Base-by-base conservation (phyloP, 2,113 vertebrate species). In the Alectura lathami region DNA sequence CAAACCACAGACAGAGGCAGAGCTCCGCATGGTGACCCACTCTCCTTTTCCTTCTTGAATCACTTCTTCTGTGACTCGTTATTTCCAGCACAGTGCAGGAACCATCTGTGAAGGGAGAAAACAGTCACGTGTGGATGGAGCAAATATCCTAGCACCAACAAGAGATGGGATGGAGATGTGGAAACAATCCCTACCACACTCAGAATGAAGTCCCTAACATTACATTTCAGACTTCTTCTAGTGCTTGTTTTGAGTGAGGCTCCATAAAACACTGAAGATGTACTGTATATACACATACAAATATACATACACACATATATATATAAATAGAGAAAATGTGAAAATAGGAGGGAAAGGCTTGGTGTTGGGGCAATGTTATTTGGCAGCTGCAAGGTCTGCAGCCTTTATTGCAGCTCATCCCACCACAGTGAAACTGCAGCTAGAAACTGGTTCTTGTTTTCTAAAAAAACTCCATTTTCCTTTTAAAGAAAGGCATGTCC, bases 401-500 rank as follows among this genome's bases (percentile, higher is more conserved):
- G 6, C 15, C 56, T 72, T 29, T 40, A 45, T 24, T 79, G 51
- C 42, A 78, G 40, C 23, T 84, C 36, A 72, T 48, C 24, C 43
- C 27, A 72, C 3, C 56, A 75, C 56, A 75, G 48, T 43, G 48
- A 86, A 83, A 86, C 43, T 72, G 48, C 36, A 78, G 14, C 16
- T 62, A 20, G 24, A 45, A 29, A 30, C 34, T 20, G 1, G 30
- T 27, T 72, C 63, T 70, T 69, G 59, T 85, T 94, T 86, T 22
- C 63, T 30, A 70, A 87, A 57, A 76, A 74, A 89, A 80, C 26
- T 43, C 21, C 5, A 17, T 83, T 91, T 77, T 89, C 17, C 8
- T 74, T 79, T 70, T 83, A 83, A 86, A 92, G 56, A 76, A 70
- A 87, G 32, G 21, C n/a, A 59, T 6, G 17, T 80, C 81, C 38